Conservation (phyloP, 2,113 vertebrate species). For the Cromileptes altivelis region DNA sequence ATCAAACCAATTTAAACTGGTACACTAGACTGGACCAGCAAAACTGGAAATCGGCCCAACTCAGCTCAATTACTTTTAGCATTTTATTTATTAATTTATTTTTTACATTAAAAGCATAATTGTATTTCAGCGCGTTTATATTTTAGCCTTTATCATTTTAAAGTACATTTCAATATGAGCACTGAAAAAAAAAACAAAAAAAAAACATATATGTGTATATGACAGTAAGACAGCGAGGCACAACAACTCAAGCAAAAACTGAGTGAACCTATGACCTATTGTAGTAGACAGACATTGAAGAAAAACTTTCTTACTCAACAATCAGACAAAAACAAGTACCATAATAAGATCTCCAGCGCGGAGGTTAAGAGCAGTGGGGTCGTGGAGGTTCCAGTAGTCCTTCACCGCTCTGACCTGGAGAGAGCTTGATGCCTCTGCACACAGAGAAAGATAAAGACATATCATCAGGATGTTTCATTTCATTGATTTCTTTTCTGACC, state of each 20-base stretch:
- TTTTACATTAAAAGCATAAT: no score
- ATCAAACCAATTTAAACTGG: no score
- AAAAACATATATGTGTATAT: no score
- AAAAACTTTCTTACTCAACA: background rate
- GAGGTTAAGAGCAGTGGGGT: constrained; percentile 95
- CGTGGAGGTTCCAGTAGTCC: constrained; percentile 97
- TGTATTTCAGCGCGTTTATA: no score
- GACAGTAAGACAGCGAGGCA: background rate
- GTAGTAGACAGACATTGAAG: background rate
- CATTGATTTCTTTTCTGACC: background rate
- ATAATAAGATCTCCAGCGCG: constrained; percentile 94
- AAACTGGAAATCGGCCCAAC: no score
- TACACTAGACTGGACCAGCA: no score
- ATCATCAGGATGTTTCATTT: background rate
- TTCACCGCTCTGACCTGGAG: constrained; percentile 96
- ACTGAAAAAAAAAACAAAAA: no score
- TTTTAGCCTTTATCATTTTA: background rate
- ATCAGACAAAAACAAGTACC: constrained; percentile 77
- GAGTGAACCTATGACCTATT: background rate
- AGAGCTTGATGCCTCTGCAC: constrained; percentile 92
- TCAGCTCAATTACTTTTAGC: no score
- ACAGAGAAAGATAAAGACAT: background rate
- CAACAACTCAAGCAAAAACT: background rate
- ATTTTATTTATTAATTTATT: no score
- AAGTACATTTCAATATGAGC: background rate